Evolutionary conservation across 2,888 invertebrate genomes (phyloP).

Genomic region (Melanostoma scalare): DNA sequence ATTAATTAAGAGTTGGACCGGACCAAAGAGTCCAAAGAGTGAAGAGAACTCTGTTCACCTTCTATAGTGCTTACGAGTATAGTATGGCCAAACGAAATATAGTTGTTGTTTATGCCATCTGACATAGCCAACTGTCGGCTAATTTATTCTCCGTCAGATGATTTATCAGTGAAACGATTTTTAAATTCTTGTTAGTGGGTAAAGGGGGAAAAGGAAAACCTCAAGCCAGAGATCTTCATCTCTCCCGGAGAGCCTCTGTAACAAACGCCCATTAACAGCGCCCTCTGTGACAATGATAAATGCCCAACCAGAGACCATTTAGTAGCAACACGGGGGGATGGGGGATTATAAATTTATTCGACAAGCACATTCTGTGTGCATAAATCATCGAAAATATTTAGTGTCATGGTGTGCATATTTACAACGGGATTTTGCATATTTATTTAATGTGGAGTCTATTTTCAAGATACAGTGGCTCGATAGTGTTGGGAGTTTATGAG

Average conservation of each 20-base stretch:
- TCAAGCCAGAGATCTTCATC: constrained; percentile 66
- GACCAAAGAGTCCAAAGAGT: not conserved
- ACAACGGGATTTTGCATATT: constrained; percentile 72
- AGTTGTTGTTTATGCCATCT: constrained; percentile 70
- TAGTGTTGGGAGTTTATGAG: constrained; percentile 66
- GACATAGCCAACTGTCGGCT: constrained; percentile 71
- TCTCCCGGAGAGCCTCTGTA: constrained; percentile 31
- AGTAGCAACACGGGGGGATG: constrained; percentile 34
- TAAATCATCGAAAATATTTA: constrained; percentile 73
- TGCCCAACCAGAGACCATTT: constrained; percentile 68
- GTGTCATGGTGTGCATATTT: constrained; percentile 69
- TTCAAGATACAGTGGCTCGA: constrained; percentile 70
- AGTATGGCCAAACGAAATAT: constrained; percentile 41
- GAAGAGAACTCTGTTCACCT: constrained; percentile 21
- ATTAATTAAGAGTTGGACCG: constrained; percentile 55
- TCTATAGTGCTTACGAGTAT: constrained; percentile 15
- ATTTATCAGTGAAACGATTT: constrained; percentile 68
- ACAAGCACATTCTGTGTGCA: constrained; percentile 71
- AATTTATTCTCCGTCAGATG: constrained; percentile 67
- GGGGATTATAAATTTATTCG: constrained; percentile 70
- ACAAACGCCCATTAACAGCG: constrained; percentile 70
- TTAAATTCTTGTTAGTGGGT: constrained; percentile 51
- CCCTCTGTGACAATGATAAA: constrained; percentile 69
- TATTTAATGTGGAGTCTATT: constrained; percentile 70
- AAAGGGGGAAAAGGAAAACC: constrained; percentile 33